Evolutionary conservation across 2,888 invertebrate species (phyloP).

Genomic region (Eueremaeus valkanovi): DNA sequence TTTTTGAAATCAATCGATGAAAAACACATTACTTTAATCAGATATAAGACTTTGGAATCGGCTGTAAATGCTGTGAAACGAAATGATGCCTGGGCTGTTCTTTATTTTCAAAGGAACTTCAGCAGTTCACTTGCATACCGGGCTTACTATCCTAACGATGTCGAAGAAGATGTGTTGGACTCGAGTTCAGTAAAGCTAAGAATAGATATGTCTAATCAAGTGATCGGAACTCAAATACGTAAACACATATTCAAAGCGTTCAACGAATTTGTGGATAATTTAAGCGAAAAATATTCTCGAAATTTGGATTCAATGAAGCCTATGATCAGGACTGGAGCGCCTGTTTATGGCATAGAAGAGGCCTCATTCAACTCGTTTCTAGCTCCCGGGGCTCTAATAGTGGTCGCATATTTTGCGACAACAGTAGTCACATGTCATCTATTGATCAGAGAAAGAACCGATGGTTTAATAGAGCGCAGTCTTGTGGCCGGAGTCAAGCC

Average conservation of each 20-base stretch:
- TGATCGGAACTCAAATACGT: constrained; percentile 34
- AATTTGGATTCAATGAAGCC: constrained; percentile 28
- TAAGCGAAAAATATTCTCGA: not conserved
- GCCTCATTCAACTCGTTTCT: constrained; percentile 27
- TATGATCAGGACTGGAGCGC: not conserved
- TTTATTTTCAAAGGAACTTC: constrained; percentile 23
- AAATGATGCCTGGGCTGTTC: constrained; percentile 23
- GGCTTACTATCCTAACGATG: not conserved
- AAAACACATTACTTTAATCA: not conserved
- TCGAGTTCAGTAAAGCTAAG: constrained; percentile 20
- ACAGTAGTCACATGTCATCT: constrained; percentile 37
- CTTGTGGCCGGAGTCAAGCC: constrained; percentile 88
- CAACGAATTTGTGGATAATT: not conserved
- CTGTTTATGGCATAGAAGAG: constrained; percentile 23
- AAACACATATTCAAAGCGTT: constrained; percentile 18
- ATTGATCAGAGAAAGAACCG: constrained; percentile 25
- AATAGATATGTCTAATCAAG: constrained; percentile 37
- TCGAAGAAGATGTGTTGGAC: not conserved
- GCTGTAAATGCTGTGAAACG: constrained; percentile 24
- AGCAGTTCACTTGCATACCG: not conserved
- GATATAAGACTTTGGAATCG: not conserved
- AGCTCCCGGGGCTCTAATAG: constrained; percentile 31
- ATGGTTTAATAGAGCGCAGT: constrained; percentile 33
- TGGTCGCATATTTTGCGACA: constrained; percentile 35
- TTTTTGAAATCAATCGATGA: constrained; percentile 30